Base-by-base conservation (phyloP, 2,797 vertebrate species). In the Centroberyx gerrardi region DNA sequence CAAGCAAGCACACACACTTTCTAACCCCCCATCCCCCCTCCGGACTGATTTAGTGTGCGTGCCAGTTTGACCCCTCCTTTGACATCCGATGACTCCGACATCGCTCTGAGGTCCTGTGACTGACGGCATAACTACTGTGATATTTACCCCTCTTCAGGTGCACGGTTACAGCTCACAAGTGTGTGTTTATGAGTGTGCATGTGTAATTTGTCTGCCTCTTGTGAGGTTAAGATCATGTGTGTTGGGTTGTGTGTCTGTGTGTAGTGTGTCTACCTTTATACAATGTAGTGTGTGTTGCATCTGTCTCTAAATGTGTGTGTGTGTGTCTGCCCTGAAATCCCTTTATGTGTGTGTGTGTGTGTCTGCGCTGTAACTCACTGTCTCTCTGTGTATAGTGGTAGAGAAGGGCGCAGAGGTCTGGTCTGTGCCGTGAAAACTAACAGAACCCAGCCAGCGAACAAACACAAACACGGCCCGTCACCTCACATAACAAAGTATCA, bases 31-130 rank as follows among this genome's bases (percentile, higher is more conserved):
- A 13, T 10, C 42, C 27, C 13, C 29, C 29, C 68, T 36, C 27
- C 13, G 53, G 74, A 75, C 64, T 54, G 38, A 67, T 83, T 64
- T 55, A 68, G 33, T 33, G 54, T 61, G n/a, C 18, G 18, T 8
- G 18, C 38, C 44, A 28, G 38, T 48, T 61, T 71, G 83, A 77
- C 69, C 78, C 51, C 52, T 29, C 7, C 31, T 36, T 36, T 36
- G 29, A 56, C 54, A 5, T 67, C 51, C 58, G 40, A 8, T 72
- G 73, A 6, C n/a, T 52, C 22, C 22, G 51, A 75, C 64, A 3
- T 66, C 10, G 6, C 54, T 49, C 36, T 68, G 44, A 44, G n/a
- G 29, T 54, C 56, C 63, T 67, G 68, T 4, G 2, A 53, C 49
- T 36, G 48, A 42, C 27, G 7, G 40, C 13, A 46, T 4, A 3